A percentile compares a stretch with the other conserved stretches of the same genome.
Evolutionary conservation across 1,140 invertebrate genomes (phyloP).

Genomic region (Listronotus oregonensis): DNA sequence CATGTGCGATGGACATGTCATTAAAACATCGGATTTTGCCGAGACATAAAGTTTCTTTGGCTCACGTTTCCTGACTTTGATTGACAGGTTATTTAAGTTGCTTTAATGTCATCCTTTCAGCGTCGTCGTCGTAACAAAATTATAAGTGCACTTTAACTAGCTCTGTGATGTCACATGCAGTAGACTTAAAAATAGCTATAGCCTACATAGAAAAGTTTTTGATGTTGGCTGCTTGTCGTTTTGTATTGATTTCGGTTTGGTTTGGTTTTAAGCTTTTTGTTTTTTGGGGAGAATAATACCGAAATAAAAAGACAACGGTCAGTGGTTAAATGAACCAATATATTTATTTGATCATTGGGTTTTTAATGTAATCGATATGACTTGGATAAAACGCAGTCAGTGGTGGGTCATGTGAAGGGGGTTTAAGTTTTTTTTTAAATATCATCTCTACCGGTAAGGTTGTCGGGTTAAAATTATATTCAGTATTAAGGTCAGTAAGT

Average conservation of each 20-base stretch:
- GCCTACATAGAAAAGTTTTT: not conserved
- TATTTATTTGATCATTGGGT: too few species aligned
- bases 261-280: not conserved
- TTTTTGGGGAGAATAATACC: too few species aligned
- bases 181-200: constrained; percentile 19
- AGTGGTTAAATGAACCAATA: too few species aligned
- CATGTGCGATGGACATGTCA: constrained; percentile 44
- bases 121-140: constrained; percentile 38
- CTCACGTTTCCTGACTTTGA: constrained; percentile 41
- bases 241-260: not conserved
- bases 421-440: too few species aligned
- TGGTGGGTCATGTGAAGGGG: too few species aligned
- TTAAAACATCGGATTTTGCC: constrained; percentile 45
- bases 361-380: too few species aligned
- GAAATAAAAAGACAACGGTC: too few species aligned
- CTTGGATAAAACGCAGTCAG: too few species aligned
- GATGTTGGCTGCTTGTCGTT: not conserved
- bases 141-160: constrained; percentile 43
- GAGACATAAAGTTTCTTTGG: constrained; percentile 43
- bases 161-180: constrained; percentile 24
- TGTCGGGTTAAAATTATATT: too few species aligned
- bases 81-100: constrained; percentile 51
- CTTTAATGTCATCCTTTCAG: constrained; percentile 44
- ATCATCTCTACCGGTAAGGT: too few species aligned
- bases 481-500: too few species aligned